Evolutionary conservation across 2,797 vertebrate species (phyloP), one percentile per base, ranked within the genome.

Genomic region (Poeciliopsis infans): DNA sequence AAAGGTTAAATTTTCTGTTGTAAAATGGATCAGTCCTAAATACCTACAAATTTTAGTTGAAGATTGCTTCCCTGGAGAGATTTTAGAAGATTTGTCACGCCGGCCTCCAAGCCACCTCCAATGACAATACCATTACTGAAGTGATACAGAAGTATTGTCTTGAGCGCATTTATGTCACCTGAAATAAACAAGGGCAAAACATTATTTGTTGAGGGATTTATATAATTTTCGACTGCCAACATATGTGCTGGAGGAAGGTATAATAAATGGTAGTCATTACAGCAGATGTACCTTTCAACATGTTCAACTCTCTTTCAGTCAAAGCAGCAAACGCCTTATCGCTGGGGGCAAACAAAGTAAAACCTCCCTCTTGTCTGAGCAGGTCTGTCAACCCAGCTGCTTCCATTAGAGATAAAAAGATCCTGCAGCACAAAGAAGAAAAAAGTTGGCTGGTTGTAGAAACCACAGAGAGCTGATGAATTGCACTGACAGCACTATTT

Each of bases 41-140:
- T 74, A 96, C 98, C 96, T 93, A 99, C 98, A 92, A 85, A 92
- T 92, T 97, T 92, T 83, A 99, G 84, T 87, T 89, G 97, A 76
- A 99, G 92, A 86, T 97, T 97, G 83, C 95, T 97, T 91, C 98
- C 97, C 92, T 99, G 98, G 15, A 97, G 93, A 46, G 97, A 96
- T 94, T 96, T 99, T 59, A 99, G 95, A 79, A 99, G 96, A 86
- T 99, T 99, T 74, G 97, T 99, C 78, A 99, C 98, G 12, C 97
- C 95, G 11, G 93, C 78, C 89, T 99, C 98, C 94, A 99, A 93
- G 71, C 98, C 98, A 25, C 95, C 98, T 31, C 97, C 97, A 33
- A 99, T 97, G 90, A 97, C 96, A 89, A 98, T 75, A 45, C 97
- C 97, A 47, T 96, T 96, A 71, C 90, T 97, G 83, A 99, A 86